These are phyloP conservation scores for Callinectes sapidus DNA, from an alignment of 2,888 invertebrate species.

Conservation along the genomic window DNA sequence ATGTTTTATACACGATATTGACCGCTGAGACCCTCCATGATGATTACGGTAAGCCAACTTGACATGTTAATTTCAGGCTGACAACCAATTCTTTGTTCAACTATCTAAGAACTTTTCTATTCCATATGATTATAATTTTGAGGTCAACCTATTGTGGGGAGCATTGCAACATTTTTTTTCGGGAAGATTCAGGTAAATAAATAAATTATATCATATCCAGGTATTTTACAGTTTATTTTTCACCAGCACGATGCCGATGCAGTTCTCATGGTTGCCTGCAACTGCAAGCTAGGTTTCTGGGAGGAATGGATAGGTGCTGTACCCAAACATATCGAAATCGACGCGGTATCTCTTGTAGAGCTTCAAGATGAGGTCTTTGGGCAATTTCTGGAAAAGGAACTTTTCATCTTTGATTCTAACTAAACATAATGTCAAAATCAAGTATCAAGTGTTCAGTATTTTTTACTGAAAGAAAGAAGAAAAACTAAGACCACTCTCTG, in stretches of 20 bases:
- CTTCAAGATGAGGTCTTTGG: slow-evolving; percentile 40
- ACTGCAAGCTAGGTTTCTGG: background rate
- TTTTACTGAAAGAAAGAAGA: background rate
- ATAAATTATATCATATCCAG: no score
- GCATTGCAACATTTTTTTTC: no score
- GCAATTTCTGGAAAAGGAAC: slow-evolving; percentile 41
- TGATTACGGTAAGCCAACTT: no score
- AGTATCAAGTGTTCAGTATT: background rate
- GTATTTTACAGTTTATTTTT: no score
- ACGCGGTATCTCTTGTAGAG: slow-evolving; percentile 48
- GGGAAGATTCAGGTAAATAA: no score
- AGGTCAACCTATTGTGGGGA: no score
- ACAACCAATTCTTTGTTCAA: no score
- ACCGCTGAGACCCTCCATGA: no score
- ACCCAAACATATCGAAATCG: slow-evolving; percentile 61
- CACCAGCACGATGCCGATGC: background rate
- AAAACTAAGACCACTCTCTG: background rate
- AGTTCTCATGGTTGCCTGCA: background rate
- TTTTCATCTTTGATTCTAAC: background rate
- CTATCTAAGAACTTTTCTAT: no score
- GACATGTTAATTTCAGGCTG: no score
- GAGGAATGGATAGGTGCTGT: slow-evolving; percentile 8
- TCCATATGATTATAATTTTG: no score
- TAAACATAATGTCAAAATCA: background rate
- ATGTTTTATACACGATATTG: no score